Evolutionary conservation across 2,113 vertebrate species (phyloP), one percentile per base, ranked within the genome.

Genomic region (Pampusana beccarii): DNA sequence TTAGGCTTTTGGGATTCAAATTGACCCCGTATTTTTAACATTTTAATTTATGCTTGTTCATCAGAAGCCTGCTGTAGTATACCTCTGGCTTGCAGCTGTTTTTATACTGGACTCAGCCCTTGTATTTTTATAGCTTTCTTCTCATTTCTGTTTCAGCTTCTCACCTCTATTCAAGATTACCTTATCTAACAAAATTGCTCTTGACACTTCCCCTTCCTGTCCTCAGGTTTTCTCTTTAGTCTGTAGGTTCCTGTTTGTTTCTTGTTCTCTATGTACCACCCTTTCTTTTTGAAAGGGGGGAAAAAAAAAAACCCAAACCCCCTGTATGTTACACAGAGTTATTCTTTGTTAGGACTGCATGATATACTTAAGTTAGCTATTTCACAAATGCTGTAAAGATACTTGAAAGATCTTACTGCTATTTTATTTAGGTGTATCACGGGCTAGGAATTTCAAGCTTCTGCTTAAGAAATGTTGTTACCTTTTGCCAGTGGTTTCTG

Each of bases 261-360:
- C 38, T 81, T 66, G 7, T 5, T 58, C 4, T 65, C 9, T 42
- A 5, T 57, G 21, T 72, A 51, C 16, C 11, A 25, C 13, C 19
- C 13, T 50, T 69, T 24, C 13, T 53, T 83, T 71, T 46, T 88
- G 15, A 6, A 74, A 18, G 25, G 19, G 16, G 8, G 7, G n/a
- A n/a, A n/a, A n/a, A n/a, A 1, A 4, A 17, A 40, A 40, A 29
- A 2, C 2, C n/a, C 21, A 29, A 54, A 2, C 14, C 17, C 46
- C 13, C 11, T 4, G 2, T 25, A n/a, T 5, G 4, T 38, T 40
- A 5, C 26, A 29, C 24, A 29, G 57, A 81, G 62, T 8, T 60
- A 13, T 66, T 92, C 13, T 65, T 77, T 14, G 5, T 3, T 72
- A 19, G 51, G 46, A 24, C 48, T 38, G 46, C 21, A 5, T 23